These are phyloP conservation scores for Arrhopalites spinosus DNA, from an alignment of 2,888 invertebrate species.

Conservation along the genomic window DNA sequence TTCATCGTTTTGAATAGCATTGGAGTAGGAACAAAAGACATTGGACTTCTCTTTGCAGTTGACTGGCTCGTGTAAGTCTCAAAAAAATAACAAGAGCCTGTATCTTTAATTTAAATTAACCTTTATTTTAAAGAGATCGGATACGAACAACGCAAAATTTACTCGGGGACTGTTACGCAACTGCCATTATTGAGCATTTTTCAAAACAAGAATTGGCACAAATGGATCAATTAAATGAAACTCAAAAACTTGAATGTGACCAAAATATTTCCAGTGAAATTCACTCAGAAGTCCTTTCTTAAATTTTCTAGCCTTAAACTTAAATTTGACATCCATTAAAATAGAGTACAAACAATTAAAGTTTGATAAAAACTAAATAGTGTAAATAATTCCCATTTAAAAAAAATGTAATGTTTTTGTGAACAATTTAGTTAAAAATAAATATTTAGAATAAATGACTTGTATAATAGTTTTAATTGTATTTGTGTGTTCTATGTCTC, in stretches of 20 bases:
- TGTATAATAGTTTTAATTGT: too few relatives aligned
- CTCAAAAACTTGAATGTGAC: background rate
- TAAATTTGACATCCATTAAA: too few relatives aligned
- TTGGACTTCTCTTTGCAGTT: constrained; percentile 80
- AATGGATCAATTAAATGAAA: constrained; percentile 43
- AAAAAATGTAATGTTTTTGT: too few relatives aligned
- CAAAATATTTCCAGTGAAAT: constrained; percentile 22
- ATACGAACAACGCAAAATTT: constrained; percentile 86
- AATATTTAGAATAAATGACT: too few relatives aligned
- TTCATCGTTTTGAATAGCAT: constrained; percentile 81
- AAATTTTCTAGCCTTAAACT: too few relatives aligned
- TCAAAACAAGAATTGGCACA: constrained; percentile 81
- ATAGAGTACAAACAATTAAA: too few relatives aligned
- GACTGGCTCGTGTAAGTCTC: constrained; percentile 87
- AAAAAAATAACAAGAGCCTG: background rate
- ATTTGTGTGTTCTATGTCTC: too few relatives aligned
- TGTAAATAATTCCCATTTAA: too few relatives aligned
- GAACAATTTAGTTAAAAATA: too few relatives aligned
- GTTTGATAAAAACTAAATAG: too few relatives aligned
- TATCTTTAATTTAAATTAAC: background rate
- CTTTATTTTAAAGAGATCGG: constrained; percentile 64
- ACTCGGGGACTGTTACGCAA: constrained; percentile 84
- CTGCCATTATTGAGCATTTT: constrained; percentile 80
- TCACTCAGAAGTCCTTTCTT: background rate
- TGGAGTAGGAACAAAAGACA: constrained; percentile 81